Evolutionary conservation across 2,888 invertebrate genomes (phyloP).

Genomic region (Drosophila borborema): DNA sequence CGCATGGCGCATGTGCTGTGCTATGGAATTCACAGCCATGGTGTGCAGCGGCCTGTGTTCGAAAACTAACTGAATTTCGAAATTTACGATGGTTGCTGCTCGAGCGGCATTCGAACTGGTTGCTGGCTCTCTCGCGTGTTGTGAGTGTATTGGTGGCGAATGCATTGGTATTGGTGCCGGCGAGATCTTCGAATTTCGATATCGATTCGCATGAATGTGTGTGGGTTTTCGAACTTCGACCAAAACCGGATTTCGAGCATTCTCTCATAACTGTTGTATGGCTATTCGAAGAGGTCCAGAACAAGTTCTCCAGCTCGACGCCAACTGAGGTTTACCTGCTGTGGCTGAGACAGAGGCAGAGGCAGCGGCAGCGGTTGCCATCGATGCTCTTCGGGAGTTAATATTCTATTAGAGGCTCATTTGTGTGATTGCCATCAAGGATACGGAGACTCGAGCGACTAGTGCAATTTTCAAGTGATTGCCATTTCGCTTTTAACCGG

Average conservation of each 20-base stretch:
- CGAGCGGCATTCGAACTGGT: slow-evolving; percentile 28
- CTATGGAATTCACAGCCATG: slow-evolving; percentile 23
- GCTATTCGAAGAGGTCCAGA: slow-evolving; percentile 42
- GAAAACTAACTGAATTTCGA: slow-evolving; percentile 72
- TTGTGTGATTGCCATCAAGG: slow-evolving; percentile 83
- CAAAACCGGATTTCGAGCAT: slow-evolving; percentile 69
- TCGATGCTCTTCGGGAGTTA: slow-evolving; percentile 77
- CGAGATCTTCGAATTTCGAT: slow-evolving; percentile 72
- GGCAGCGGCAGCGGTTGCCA: slow-evolving; percentile 42
- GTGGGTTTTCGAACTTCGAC: slow-evolving; percentile 53
- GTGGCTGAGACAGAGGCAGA: slow-evolving; percentile 21
- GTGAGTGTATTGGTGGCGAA: slow-evolving; percentile 52
- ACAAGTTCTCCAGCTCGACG: slow-evolving; percentile 63
- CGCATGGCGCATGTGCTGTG: slow-evolving; percentile 62
- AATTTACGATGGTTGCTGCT: slow-evolving; percentile 51
- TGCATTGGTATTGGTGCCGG: slow-evolving; percentile 58
- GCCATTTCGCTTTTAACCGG: slow-evolving; percentile 38
- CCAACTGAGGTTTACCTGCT: slow-evolving; percentile 65
- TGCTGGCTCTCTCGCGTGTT: slow-evolving; percentile 38
- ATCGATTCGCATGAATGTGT: slow-evolving; percentile 35
- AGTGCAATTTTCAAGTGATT: slow-evolving; percentile 47
- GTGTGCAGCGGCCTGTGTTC: slow-evolving; percentile 51
- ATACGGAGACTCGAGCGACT: slow-evolving; percentile 57
- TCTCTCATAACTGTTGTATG: slow-evolving; percentile 31
- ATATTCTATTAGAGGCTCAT: slow-evolving; percentile 84